A percentile compares a stretch with the other conserved stretches of the same genome.
phyloP scores from a whole-genome alignment of 2,113 vertebrate species.

The Terrapene triunguis region DNA sequence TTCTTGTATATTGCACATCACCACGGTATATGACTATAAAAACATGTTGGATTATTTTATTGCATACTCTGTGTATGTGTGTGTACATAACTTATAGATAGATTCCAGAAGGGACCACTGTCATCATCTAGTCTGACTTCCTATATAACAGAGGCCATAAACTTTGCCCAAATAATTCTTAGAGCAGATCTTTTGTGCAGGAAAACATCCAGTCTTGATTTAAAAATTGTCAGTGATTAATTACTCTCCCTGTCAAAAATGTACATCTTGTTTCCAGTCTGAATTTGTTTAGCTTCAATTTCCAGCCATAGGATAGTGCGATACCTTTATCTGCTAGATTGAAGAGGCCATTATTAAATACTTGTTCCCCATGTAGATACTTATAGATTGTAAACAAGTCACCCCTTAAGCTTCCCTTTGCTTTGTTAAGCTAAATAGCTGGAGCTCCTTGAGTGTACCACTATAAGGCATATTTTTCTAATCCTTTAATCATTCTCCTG shows the following conservation, averaged over 20 bases:
- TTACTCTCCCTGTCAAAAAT: background rate
- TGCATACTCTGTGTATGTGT: background rate
- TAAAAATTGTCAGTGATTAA: background rate
- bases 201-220: background rate
- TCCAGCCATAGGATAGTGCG: background rate
- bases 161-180: background rate
- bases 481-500: no score
- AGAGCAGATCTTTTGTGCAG: background rate
- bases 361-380: no score
- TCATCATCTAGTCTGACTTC: background rate
- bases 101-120: background rate
- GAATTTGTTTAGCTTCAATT: background rate
- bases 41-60: background rate
- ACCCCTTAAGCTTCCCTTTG: no score
- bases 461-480: no score
- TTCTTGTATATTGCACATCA: background rate
- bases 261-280: no score
- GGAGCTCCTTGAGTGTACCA: no score
- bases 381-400: no score
- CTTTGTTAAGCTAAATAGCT: no score
- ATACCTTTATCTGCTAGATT: no score
- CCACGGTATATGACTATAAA: background rate
- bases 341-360: no score
- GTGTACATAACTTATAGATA: background rate
- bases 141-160: background rate